Percentiles rank a stretch among this genome's conserved stretches.
These are phyloP conservation scores for Callocephalon fimbriatum DNA, from an alignment of 2,113 vertebrate species.

Conservation along the genomic window DNA sequence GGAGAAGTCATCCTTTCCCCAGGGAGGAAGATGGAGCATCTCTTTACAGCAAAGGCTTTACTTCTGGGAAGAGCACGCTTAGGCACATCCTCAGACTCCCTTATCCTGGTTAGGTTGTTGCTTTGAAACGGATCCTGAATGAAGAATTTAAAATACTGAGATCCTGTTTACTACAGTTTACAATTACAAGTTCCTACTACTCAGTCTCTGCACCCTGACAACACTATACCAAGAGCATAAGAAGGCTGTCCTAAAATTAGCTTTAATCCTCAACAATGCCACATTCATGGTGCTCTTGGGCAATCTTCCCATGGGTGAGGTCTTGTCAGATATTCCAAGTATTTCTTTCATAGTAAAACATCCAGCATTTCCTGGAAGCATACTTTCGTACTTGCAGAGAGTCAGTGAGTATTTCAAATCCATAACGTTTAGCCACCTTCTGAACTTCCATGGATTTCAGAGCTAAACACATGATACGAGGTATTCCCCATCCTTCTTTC, in stretches of 20 bases:
- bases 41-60: not conserved
- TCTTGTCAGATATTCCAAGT: not conserved
- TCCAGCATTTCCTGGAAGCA: not conserved
- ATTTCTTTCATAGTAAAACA: not conserved
- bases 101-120: not conserved
- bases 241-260: not conserved
- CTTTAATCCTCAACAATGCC: not conserved
- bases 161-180: not conserved
- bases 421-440: not conserved
- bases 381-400: not conserved
- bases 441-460: not conserved
- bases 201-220: not conserved
- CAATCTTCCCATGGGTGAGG: not conserved
- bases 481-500: not conserved
- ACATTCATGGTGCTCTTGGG: rapidly evolving
- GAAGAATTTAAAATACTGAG: not conserved
- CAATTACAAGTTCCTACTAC: not conserved
- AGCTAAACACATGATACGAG: not conserved
- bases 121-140: not conserved
- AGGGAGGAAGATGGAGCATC: not conserved
- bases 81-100: not conserved
- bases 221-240: not conserved
- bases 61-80: not conserved
- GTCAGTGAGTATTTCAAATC: not conserved
- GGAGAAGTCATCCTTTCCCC: not conserved